Conservation (phyloP, 2,797 vertebrate genomes). For the Liparis tanakae region DNA sequence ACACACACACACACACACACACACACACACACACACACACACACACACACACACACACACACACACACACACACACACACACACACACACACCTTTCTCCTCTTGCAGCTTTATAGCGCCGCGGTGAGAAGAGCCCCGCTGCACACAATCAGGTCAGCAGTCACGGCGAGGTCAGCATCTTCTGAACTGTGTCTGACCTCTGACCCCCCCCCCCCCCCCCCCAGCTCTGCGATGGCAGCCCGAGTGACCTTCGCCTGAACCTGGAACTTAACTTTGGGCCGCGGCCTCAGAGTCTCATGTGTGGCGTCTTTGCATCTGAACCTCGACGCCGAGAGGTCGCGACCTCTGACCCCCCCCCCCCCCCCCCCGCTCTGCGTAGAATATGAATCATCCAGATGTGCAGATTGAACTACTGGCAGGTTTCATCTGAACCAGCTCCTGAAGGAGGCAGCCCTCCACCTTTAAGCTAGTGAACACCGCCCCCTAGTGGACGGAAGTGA, state of each 20-base stretch:
- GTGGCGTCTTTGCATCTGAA: not conserved
- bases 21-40: conserved; percentile 50
- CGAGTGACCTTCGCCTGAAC: conserved; percentile 94
- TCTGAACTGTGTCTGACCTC: conserved; percentile 90
- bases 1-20: too few relatives aligned
- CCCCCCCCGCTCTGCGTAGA: too few relatives aligned
- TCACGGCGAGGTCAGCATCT: conserved; percentile 83
- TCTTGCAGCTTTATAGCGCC: conserved; percentile 83
- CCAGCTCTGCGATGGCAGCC: conserved; percentile 78
- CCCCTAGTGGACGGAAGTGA: conserved; percentile 64
- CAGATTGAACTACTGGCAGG: not conserved
- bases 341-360: not conserved
- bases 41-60: too few relatives aligned
- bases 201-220: conserved; percentile 82
- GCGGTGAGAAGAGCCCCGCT: conserved; percentile 61
- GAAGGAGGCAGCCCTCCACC: not conserved
- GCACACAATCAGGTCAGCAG: conserved; percentile 74
- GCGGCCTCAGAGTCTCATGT: conserved; percentile 36
- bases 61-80: conserved; percentile 49
- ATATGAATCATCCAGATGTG: not conserved
- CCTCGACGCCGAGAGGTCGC: not conserved
- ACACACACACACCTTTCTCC: conserved; percentile 17
- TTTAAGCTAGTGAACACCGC: conserved; percentile 41
- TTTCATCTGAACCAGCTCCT: not conserved
- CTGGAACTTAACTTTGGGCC: conserved; percentile 89